Base-by-base conservation (phyloP, 1,140 invertebrate genomes). In the Penaeus indicus region DNA sequence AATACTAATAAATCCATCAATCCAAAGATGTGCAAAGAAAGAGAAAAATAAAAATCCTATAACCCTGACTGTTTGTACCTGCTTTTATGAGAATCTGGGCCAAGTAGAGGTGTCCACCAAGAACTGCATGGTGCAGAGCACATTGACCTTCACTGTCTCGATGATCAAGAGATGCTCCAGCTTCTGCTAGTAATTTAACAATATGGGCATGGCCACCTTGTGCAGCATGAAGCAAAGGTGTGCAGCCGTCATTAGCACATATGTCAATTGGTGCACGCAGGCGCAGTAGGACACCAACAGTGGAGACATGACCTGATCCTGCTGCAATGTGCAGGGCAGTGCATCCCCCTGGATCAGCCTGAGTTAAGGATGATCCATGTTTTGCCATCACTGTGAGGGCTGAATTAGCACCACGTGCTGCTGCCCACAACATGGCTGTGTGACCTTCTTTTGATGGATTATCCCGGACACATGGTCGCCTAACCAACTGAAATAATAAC, bases 21-120 rank as follows among this genome's bases (percentile, higher is more conserved):
- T 63, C n/a, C 11, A 27, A 78, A 78, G 77, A 8, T n/a, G 18
- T 38, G 16, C n/a, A 21, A 54, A 2, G 16, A 54, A 25, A 2
- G 38, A 16, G 16, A 22, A 10, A 67, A 42, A 47, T n/a, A 5
- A 47, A 84, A 67, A 8, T 84, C 47, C 11, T 42, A 61, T 18
- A 19, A 3, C 25, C 25, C 19, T 77, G 60, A 18, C n/a, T 54
- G 21, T 3, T 38, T 61, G 25, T 72, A 88, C 87, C 87, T 84
- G 87, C 87, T 54, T 81, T 88, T 61, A 88, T 88, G 61, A 88
- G 81, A 77, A 84, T 88, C 42, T 88, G 87, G n/a, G 87, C 87
- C 60, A 88, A 75, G 60, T 54, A 88, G 13, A 88, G 81, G 32
- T 88, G 87, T n/a, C 87, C 87, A 64, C 75, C 67, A 19, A 88